Conservation (phyloP, 2,888 invertebrate species). For the Pharmacophagus antenor region DNA sequence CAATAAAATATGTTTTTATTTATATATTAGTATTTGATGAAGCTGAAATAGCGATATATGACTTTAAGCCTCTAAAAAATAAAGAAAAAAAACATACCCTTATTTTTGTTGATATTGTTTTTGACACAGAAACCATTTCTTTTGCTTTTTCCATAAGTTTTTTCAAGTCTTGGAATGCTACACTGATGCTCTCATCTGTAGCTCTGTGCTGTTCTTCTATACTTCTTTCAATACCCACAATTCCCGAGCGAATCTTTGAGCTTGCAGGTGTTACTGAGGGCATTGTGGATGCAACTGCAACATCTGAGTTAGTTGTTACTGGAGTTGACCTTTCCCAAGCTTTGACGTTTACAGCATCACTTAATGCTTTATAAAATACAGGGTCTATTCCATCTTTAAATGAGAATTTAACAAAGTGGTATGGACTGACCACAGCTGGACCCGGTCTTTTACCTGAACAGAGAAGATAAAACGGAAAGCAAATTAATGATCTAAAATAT, state of each 20-base stretch:
- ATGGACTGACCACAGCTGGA: conserved; percentile 85
- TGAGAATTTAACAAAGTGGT: conserved; percentile 89
- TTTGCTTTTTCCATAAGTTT: conserved; percentile 97
- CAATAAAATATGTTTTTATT: no score
- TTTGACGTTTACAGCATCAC: conserved; percentile 82
- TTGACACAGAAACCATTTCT: conserved; percentile 97
- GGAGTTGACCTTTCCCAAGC: conserved; percentile 82
- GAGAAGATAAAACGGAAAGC: conserved; percentile 14
- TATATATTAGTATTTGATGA: no score
- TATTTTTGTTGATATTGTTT: conserved; percentile 95
- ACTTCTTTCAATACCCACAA: conserved; percentile 96
- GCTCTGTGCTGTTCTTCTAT: conserved; percentile 94
- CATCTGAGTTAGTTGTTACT: conserved; percentile 40
- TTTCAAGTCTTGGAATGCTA: conserved; percentile 97
- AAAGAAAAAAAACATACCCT: no score
- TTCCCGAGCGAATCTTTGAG: conserved; percentile 91
- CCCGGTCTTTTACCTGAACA: conserved; percentile 85
- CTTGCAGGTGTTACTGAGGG: conserved; percentile 54
- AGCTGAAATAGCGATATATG: no score
- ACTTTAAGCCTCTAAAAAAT: no score
- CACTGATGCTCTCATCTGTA: conserved; percentile 93
- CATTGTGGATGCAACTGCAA: conserved; percentile 46
- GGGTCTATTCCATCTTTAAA: conserved; percentile 90
- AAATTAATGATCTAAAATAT: not conserved
- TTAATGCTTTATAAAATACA: conserved; percentile 82